Percentiles rank a stretch among this genome's conserved stretches.
phyloP scores from a whole-genome alignment of 2,113 vertebrate genomes.

The Hyperoodon ampullatus region DNA sequence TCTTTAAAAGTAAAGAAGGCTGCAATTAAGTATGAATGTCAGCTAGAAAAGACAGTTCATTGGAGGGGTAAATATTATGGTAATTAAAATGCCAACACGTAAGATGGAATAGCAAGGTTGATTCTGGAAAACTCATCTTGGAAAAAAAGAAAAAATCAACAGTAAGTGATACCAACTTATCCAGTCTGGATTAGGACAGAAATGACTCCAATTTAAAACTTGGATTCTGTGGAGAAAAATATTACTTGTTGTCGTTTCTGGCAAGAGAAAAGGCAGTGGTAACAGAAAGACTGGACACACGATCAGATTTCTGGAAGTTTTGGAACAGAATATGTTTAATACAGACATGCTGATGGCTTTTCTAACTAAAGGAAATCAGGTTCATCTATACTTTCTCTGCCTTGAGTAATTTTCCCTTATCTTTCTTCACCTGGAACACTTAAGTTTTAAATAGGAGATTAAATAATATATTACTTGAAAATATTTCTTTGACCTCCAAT shows the following conservation, averaged over 20 bases:
- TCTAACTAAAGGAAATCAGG: neutral
- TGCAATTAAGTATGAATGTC: neutral
- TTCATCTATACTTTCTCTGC: neutral
- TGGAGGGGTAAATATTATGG: neutral
- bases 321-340: neutral
- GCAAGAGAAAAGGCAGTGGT: neutral
- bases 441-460: neutral
- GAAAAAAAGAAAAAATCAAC: neutral
- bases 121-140: neutral
- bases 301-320: neutral
- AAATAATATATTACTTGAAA: neutral
- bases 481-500: neutral
- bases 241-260: neutral
- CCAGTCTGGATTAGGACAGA: neutral
- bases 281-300: neutral
- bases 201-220: neutral
- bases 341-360: neutral
- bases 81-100: neutral
- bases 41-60: neutral
- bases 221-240: conserved; percentile 15
- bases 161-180: neutral
- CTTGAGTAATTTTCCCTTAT: neutral
- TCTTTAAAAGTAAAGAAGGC: conserved; percentile 11
- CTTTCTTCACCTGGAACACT: neutral
- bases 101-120: neutral